phyloP scores from a whole-genome alignment of 92 coral and sea anemone genomes.

The Zoanthus sociatus region DNA sequence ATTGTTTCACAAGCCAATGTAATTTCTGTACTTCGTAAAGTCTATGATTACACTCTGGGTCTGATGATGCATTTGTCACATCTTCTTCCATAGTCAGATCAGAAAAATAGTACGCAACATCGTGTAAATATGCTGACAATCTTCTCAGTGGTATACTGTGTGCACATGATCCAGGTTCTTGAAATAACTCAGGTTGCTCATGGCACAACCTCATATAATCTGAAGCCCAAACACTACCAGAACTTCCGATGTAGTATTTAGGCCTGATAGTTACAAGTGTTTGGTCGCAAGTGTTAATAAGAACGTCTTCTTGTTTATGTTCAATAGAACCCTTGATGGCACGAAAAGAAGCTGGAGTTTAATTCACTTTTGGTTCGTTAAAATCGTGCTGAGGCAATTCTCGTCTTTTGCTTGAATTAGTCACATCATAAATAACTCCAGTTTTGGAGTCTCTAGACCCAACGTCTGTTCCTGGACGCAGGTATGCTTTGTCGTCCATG shows the following conservation, averaged over 20 bases:
- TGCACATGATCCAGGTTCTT: constrained; percentile 27
- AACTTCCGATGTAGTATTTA: constrained; percentile 33
- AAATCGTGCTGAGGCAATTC: constrained; percentile 54
- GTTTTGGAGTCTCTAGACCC: constrained; percentile 61
- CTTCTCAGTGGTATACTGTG: constrained; percentile 26
- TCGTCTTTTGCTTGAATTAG: constrained; percentile 41
- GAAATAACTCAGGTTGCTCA: constrained; percentile 38
- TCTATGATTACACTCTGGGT: no score
- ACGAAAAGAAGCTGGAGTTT: constrained; percentile 60
- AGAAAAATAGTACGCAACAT: constrained; percentile 44
- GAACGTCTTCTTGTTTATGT: constrained; percentile 32
- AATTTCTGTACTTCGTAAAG: no score
- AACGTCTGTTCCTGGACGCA: constrained; percentile 66
- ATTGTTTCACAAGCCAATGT: no score
- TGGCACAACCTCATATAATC: constrained; percentile 42
- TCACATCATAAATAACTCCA: constrained; percentile 55
- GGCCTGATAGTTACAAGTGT: constrained; percentile 30
- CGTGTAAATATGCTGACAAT: constrained; percentile 43
- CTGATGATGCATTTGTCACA: constrained; percentile 47
- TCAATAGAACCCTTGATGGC: constrained; percentile 54
- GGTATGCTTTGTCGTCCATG: constrained; percentile 69
- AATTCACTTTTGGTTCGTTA: constrained; percentile 53
- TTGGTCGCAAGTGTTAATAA: constrained; percentile 25
- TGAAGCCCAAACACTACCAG: constrained; percentile 40
- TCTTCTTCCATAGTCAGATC: constrained; percentile 58